Evolutionary conservation across 2,113 vertebrate genomes (phyloP).

Genomic region (Hucho hucho): DNA sequence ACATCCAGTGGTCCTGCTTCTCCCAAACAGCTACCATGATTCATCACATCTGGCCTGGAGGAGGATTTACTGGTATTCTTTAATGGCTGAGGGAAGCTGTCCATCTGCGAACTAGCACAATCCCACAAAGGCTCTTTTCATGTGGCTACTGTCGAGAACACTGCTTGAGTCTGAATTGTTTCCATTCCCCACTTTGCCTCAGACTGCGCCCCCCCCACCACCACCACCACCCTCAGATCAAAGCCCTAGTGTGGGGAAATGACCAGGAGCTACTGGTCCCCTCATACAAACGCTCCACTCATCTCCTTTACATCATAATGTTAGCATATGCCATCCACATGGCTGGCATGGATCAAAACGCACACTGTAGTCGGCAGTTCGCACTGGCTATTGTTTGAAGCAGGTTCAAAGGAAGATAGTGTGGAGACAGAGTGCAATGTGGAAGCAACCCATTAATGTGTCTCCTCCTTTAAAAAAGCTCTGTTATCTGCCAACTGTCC

Average conservation of each 20-base stretch:
- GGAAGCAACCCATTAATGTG: constrained; percentile 66
- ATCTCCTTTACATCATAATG: constrained; percentile 59
- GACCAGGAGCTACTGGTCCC: constrained; percentile 77
- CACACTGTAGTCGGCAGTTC: constrained; percentile 49
- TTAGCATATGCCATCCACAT: constrained; percentile 88
- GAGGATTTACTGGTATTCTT: constrained; percentile 61
- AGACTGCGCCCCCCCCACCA: constrained; percentile 41
- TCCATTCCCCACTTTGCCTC: constrained; percentile 70
- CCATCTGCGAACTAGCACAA: constrained; percentile 72
- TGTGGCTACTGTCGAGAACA: constrained; percentile 78
- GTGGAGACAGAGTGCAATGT: constrained; percentile 63
- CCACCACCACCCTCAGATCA: constrained; percentile 67
- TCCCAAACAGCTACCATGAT: constrained; percentile 59
- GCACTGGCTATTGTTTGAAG: constrained; percentile 73
- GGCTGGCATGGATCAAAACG: constrained; percentile 83
- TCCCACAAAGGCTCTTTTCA: constrained; percentile 79
- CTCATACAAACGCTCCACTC: constrained; percentile 61
- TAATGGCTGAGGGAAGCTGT: constrained; percentile 70
- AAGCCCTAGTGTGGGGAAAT: constrained; percentile 75
- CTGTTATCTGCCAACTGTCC: constrained; percentile 23
- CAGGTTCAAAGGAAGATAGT: constrained; percentile 70
- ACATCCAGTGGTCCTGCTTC: constrained; percentile 46
- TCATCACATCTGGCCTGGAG: constrained; percentile 66
- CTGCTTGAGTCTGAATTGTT: constrained; percentile 70
- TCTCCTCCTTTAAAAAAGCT: constrained; percentile 46